phyloP scores from a whole-genome alignment of 2,888 invertebrate genomes.

The Hoplodrina ambigua region DNA sequence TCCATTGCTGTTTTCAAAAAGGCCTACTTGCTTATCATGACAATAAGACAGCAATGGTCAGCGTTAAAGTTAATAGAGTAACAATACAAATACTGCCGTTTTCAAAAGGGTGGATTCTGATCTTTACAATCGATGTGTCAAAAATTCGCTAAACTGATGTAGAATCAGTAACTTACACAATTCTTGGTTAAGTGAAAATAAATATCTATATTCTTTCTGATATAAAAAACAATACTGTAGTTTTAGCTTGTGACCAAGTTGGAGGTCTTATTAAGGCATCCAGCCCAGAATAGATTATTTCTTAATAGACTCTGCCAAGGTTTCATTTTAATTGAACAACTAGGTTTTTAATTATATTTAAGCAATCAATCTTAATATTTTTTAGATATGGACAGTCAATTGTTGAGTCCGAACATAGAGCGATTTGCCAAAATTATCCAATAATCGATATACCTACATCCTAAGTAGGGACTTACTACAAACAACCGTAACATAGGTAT shows the following conservation, averaged over 20 bases:
- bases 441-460: background rate
- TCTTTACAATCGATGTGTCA: background rate
- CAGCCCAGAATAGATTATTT: background rate
- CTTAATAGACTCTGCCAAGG: background rate
- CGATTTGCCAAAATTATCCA: background rate
- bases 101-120: background rate
- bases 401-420: background rate
- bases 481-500: no score
- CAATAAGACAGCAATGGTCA: background rate
- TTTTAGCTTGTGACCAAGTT: background rate
- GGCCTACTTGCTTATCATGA: background rate
- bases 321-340: background rate
- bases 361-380: background rate
- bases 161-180: background rate
- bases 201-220: no score
- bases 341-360: background rate
- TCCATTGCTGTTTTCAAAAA: constrained; percentile 5
- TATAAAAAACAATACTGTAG: background rate
- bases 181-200: no score
- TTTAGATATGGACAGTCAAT: background rate
- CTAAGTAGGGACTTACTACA: background rate
- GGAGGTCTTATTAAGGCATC: background rate
- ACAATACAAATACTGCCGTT: background rate
- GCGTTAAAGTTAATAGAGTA: background rate
- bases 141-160: background rate